A percentile compares a stretch with the other conserved stretches of the same genome.
Conservation (phyloP, 2,888 invertebrate species). For the Apoderus coryli region DNA sequence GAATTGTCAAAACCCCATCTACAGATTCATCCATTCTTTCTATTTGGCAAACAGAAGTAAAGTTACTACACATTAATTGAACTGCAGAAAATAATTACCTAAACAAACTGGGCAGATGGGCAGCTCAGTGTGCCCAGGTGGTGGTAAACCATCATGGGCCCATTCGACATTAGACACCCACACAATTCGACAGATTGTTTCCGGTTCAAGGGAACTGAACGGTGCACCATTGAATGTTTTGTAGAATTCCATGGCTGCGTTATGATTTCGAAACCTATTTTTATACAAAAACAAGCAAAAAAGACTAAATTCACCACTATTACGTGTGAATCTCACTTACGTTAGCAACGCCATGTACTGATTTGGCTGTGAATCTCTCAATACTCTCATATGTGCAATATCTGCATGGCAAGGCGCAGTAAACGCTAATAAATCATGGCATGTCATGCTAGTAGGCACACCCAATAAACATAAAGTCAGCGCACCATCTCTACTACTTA, state of each 20-base stretch:
- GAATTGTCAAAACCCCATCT: constrained; percentile 90
- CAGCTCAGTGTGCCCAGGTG: constrained; percentile 78
- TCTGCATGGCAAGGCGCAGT: constrained; percentile 85
- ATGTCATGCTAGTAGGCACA: neutral
- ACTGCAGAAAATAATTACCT: constrained; percentile 27
- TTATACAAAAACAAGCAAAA: constrained; percentile 5
- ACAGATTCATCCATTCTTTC: constrained; percentile 99
- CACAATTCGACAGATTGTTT: constrained; percentile 81
- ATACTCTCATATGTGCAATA: constrained; percentile 81
- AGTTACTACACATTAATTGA: neutral
- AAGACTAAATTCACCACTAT: constrained; percentile 7
- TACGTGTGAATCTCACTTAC: constrained; percentile 34
- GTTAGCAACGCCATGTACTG: constrained; percentile 96
- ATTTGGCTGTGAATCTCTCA: constrained; percentile 83
- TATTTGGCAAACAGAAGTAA: constrained; percentile 18
- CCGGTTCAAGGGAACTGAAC: constrained; percentile 87
- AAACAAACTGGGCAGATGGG: constrained; percentile 95
- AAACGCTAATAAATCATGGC: constrained; percentile 44
- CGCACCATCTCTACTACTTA: constrained; percentile 42
- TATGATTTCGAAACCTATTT: constrained; percentile 51
- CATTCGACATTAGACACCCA: constrained; percentile 91
- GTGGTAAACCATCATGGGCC: constrained; percentile 51
- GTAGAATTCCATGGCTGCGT: constrained; percentile 83
- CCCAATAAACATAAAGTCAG: constrained; percentile 40
- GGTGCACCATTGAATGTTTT: constrained; percentile 82